Percentiles rank a stretch among this genome's conserved stretches.
phyloP scores from a whole-genome alignment of 2,888 invertebrate species.

The Melolontha melolontha region DNA sequence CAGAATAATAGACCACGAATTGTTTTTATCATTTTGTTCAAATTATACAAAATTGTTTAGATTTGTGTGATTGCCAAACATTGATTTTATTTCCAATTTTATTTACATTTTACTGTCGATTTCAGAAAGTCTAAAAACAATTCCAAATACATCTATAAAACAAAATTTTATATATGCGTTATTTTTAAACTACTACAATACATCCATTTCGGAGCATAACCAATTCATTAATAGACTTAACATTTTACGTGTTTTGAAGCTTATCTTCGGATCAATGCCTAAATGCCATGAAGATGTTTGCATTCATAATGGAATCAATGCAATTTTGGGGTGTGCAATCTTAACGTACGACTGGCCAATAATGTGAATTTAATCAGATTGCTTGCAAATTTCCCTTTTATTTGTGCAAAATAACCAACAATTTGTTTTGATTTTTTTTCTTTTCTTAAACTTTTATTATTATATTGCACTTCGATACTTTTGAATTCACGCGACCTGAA shows the following conservation, averaged over 20 bases:
- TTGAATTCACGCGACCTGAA: constrained; percentile 9
- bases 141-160: constrained; percentile 23
- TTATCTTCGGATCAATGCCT: constrained; percentile 1
- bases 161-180: constrained; percentile 6
- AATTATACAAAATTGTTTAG: too few relatives aligned
- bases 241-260: constrained; percentile 4
- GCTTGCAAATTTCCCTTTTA: constrained; percentile 21
- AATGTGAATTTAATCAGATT: constrained; percentile 32
- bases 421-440: constrained; percentile 12
- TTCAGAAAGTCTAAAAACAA: too few relatives aligned
- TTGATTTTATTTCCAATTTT: too few relatives aligned
- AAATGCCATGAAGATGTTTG: not conserved
- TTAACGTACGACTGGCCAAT: constrained; percentile 37
- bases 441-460: constrained; percentile 4
- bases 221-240: constrained; percentile 14
- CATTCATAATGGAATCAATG: not conserved
- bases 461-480: constrained; percentile 12
- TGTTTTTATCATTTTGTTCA: too few relatives aligned
- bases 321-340: constrained; percentile 27
- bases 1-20: too few relatives aligned
- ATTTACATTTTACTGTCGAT: too few relatives aligned
- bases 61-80: too few relatives aligned
- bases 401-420: constrained; percentile 33
- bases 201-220: constrained; percentile 23
- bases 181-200: constrained; percentile 21